A percentile compares a stretch with the other conserved stretches of the same genome.
Conservation (phyloP, 2,113 vertebrate genomes). For the Zootoca vivipara region DNA sequence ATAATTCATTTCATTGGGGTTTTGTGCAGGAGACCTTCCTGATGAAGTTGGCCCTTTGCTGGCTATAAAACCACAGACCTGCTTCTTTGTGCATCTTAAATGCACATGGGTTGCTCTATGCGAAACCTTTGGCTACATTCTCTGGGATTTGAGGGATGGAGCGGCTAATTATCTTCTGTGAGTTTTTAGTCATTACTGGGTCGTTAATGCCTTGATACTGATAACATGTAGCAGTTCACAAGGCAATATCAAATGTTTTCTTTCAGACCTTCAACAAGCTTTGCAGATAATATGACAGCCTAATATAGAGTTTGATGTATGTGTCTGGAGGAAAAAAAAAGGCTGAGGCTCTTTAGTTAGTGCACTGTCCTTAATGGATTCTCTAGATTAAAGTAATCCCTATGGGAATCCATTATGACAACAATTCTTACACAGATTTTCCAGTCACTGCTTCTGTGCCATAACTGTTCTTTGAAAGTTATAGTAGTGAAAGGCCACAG, state of each 20-base stretch:
- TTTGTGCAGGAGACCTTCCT: not conserved
- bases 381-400: constrained; percentile 75
- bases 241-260: constrained; percentile 62
- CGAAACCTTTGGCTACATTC: constrained; percentile 53
- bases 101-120: constrained; percentile 35
- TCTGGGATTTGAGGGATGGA: not conserved
- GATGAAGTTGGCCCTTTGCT: not conserved
- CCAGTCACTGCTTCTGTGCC: constrained; percentile 68
- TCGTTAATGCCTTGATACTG: constrained; percentile 79
- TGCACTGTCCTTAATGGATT: constrained; percentile 71
- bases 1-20: not conserved
- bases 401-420: constrained; percentile 75
- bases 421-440: constrained; percentile 72
- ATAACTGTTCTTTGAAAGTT: constrained; percentile 66
- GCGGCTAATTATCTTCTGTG: constrained; percentile 37
- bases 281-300: constrained; percentile 68
- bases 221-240: constrained; percentile 72
- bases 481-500: constrained; percentile 60
- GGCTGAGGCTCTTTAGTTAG: constrained; percentile 54
- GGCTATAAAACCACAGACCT: not conserved
- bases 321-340: constrained; percentile 60
- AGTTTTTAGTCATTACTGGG: constrained; percentile 49
- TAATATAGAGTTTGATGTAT: constrained; percentile 67
- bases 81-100: constrained; percentile 6
- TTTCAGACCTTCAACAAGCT: constrained; percentile 54